Evolutionary conservation across 2,113 vertebrate species (phyloP).

Genomic region (Cyphomyrus discorhynchus): DNA sequence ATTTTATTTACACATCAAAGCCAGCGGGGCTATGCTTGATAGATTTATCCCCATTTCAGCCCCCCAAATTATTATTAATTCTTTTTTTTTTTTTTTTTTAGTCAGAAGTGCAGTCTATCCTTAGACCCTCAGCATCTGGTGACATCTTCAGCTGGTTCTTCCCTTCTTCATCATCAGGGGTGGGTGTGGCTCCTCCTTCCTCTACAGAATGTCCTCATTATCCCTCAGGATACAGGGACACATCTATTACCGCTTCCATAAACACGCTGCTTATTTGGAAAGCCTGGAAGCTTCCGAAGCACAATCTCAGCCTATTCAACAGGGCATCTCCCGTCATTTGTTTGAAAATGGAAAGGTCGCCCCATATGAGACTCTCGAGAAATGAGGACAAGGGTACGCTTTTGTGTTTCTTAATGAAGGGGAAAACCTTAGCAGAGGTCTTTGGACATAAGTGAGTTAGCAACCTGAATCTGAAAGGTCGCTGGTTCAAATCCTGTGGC

Average conservation of each 20-base stretch:
- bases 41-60: neutral
- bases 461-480: neutral
- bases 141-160: neutral
- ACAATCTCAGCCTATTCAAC: neutral
- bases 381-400: neutral
- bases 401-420: neutral
- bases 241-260: neutral
- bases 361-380: neutral
- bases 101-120: neutral
- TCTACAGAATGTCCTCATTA: neutral
- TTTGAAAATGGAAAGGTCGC: neutral
- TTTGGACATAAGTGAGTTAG: neutral
- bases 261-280: neutral
- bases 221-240: neutral
- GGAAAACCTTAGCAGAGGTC: neutral
- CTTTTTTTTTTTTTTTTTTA: neutral
- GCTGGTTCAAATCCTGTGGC: neutral
- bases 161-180: neutral
- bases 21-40: neutral
- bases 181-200: neutral
- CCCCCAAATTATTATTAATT: neutral
- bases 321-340: neutral
- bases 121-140: neutral
- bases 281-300: neutral
- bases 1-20: neutral